Base-by-base conservation (phyloP, 2,113 vertebrate genomes). In the Cacatua alba region DNA sequence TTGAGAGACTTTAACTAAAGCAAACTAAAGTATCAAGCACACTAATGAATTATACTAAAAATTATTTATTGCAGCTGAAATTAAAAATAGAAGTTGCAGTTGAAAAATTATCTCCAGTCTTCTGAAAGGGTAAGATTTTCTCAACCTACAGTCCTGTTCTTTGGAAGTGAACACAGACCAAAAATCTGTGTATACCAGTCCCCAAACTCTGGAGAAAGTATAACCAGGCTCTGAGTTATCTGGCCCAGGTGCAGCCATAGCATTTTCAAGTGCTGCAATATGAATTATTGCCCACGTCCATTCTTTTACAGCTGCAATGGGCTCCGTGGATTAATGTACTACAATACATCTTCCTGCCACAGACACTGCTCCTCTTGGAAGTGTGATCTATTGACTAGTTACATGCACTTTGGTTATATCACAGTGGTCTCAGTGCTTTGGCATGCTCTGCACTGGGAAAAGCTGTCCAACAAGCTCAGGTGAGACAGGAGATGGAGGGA, bases 331-430 rank as follows among this genome's bases (percentile, higher is more conserved):
- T 96, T 92, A 92, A 97, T 71, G 92, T 55, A 71, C 69, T 82
- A 65, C 84, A 90, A 88, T 95, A 84, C 86, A 92, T 97, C 91
- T 90, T 75, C 86, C 59, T 94, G 86, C 83, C 71, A 92, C 52
- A 94, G 94, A 96, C 57, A 92, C 62, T 64, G 88, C 65, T 94
- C 81, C 92, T 94, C 90, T 92, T 1, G 0, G 57, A 95, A 92
- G 52, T 46, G 69, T 96, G 93, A 97, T 96, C 94, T 96, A 95
- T 86, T 62, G 92, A 94, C 91, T 86, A 65, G 83, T 83, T 92
- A 71, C 90, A 69, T 5, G 57, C 60, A 69, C 41, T 82, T 52
- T 3, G 39, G 82, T 96, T 96, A 96, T 97, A 96, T 94, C 82
- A 91, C 2, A 4, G 6, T 0, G 0, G 52, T 60, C 79, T 91